These are phyloP conservation scores for Sminthurinus signatus DNA, from an alignment of 1,140 invertebrate species.

Conservation along the genomic window DNA sequence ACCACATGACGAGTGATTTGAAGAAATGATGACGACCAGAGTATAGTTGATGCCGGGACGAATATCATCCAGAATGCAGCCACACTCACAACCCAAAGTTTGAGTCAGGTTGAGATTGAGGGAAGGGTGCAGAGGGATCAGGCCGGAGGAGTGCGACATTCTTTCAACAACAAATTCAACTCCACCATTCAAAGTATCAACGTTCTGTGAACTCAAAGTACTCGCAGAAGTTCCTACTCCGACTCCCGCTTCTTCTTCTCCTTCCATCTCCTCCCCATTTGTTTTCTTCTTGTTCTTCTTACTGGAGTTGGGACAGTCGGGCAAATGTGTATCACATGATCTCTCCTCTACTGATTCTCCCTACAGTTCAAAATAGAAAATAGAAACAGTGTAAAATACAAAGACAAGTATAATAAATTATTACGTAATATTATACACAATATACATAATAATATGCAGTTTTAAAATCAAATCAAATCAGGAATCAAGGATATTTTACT, in stretches of 20 bases:
- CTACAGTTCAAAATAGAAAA: no score
- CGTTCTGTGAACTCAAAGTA: no score
- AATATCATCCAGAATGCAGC: slow-evolving; percentile 35
- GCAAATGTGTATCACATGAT: slow-evolving; percentile 17
- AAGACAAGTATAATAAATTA: no score
- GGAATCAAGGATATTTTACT: no score
- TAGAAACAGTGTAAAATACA: no score
- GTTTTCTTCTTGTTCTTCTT: background rate
- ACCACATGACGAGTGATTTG: slow-evolving; percentile 34
- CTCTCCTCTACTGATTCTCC: slow-evolving; percentile 35
- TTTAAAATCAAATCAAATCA: no score
- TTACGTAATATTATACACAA: no score
- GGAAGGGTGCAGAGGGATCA: slow-evolving; percentile 5
- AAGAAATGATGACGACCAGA: slow-evolving; percentile 28
- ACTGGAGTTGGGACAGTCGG: slow-evolving; percentile 18
- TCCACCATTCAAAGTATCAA: no score
- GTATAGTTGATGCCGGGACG: slow-evolving; percentile 29
- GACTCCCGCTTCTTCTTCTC: no score
- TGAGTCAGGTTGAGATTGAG: slow-evolving; percentile 23
- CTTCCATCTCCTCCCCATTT: background rate
- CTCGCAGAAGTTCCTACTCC: background rate
- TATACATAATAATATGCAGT: no score
- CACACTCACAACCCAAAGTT: slow-evolving; percentile 36
- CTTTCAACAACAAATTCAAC: slow-evolving; percentile 1
- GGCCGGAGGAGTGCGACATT: background rate